Conservation (phyloP, 2,113 vertebrate genomes). For the Aleadryas rufinucha region DNA sequence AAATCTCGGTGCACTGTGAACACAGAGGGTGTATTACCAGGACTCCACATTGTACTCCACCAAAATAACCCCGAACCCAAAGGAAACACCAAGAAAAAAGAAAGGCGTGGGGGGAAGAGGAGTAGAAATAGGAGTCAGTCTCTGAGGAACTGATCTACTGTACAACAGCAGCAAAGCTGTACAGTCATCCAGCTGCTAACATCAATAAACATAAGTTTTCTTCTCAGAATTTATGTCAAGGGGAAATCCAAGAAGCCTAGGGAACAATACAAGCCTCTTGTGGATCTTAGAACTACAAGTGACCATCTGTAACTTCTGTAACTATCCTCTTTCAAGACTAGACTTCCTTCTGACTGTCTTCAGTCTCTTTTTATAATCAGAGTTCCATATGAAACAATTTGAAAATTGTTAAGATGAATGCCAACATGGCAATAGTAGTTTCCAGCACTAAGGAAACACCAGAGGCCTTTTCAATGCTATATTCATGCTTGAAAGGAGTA, state of each 20-base stretch:
- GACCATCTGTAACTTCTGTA: background rate
- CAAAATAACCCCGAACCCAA: conserved; percentile 14
- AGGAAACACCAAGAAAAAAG: background rate
- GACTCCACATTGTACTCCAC: conserved; percentile 47
- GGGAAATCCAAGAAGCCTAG: conserved; percentile 72
- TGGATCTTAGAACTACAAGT: conserved; percentile 78
- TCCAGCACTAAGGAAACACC: background rate
- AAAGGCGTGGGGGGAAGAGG: background rate
- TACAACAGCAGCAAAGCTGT: background rate
- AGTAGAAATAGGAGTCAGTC: conserved; percentile 42
- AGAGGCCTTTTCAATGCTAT: background rate
- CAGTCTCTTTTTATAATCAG: background rate
- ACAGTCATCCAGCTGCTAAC: conserved; percentile 42
- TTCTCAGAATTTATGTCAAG: conserved; percentile 61
- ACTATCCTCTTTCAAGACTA: background rate
- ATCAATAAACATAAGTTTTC: conserved; percentile 27
- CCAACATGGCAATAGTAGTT: background rate
- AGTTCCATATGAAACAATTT: background rate
- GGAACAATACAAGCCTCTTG: conserved; percentile 68
- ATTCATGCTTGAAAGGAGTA: background rate
- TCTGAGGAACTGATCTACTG: background rate
- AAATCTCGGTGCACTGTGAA: conserved; percentile 60
- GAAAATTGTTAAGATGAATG: background rate
- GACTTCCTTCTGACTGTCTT: background rate
- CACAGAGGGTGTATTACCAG: background rate